These are phyloP conservation scores for Aleiodes sp. DNA, from an alignment of 1,140 invertebrate species.

Conservation along the genomic window DNA sequence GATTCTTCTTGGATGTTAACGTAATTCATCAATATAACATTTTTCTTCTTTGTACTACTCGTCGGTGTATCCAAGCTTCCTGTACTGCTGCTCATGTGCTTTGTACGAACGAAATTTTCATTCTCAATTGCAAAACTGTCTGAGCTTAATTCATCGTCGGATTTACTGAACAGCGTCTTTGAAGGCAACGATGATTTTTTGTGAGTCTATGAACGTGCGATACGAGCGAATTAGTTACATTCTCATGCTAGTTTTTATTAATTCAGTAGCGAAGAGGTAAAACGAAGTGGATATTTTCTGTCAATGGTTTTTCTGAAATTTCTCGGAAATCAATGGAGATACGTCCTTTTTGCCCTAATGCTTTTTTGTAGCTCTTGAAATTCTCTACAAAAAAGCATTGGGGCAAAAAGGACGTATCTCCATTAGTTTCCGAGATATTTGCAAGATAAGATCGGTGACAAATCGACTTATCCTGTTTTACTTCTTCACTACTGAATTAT, in stretches of 20 bases:
- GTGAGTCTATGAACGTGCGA: conserved; percentile 48
- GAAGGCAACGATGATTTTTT: conserved; percentile 47
- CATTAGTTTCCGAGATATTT: no score
- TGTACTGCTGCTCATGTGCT: conserved; percentile 58
- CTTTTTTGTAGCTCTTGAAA: no score
- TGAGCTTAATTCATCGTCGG: conserved; percentile 59
- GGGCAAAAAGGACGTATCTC: no score
- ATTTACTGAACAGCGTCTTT: conserved; percentile 58
- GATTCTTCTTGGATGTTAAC: background rate
- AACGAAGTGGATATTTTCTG: no score
- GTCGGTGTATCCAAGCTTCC: conserved; percentile 50
- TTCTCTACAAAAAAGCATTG: no score
- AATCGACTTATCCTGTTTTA: no score
- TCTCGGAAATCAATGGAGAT: no score
- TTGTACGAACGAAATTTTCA: conserved; percentile 52
- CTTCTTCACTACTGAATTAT: no score
- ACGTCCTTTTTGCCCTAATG: no score
- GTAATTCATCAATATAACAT: conserved; percentile 17
- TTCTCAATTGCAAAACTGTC: conserved; percentile 50
- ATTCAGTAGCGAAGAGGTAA: no score
- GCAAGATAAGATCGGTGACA: no score
- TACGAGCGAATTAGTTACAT: conserved; percentile 38
- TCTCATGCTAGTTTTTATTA: conserved; percentile 1
- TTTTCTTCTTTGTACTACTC: conserved; percentile 36
- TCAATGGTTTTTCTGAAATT: no score